Base-by-base conservation (phyloP, 2,888 invertebrate genomes). In the Thera britannica region DNA sequence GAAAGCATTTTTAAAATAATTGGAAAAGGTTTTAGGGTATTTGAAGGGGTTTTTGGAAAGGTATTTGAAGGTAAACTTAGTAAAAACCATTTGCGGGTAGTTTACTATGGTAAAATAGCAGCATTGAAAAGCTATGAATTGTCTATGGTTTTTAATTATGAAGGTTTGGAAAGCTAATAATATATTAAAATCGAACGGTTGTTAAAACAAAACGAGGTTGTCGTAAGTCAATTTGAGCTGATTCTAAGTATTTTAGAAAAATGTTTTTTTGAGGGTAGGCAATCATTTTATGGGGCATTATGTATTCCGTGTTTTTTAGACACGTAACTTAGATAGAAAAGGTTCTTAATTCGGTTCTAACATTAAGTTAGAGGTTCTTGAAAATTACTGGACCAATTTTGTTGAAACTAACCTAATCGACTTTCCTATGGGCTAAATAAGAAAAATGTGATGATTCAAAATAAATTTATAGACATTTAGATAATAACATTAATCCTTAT, bases 341-440 rank as follows among this genome's bases (percentile, higher is more conserved):
- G 68, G 70, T 72, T 72, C 72, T 62, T 70, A 73, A 67, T 73
- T 73, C 72, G 52, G 58, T 68, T 73, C 73, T 73, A 73, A 67
- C 72, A 41, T 51, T 51, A 23, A 55, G 68, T 68, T 73, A 73
- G 73, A 66, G 71, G 57, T 61, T 57, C 41, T 68, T 66, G 64
- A 34, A 51, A 63, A 72, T 73, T 72, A 72, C 62, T 70, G 73
- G 68, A 70, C 73, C 73, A 65, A 67, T 58, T 57, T 67, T 67
- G 54, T 41, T 62, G 38, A 48, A 41, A 48, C 56, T 54, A 38
- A 65, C 38, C 23, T 7, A 52, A 51, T 12, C 49, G 49, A 51
- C 41, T 4, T 41, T 41, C 6, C 2, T 9, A 38, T 38, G 8
- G 44, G 8, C 3, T 46, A 46, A 46, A 46, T 46, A 46, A 46